These are phyloP conservation scores for Troglohyphantes excavatus DNA, from an alignment of 2,888 invertebrate species.

Conservation along the genomic window DNA sequence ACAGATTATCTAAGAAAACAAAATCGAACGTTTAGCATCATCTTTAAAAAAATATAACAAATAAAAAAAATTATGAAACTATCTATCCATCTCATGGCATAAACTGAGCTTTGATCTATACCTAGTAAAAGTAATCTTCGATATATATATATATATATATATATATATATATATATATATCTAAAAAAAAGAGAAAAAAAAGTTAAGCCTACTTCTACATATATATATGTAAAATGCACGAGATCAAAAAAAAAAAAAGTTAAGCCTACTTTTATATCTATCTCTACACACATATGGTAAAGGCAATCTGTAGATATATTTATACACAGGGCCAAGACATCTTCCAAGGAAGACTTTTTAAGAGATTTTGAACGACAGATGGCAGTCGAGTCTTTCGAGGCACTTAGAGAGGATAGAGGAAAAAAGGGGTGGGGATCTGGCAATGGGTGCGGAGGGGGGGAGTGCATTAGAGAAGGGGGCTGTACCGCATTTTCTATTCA, in stretches of 20 bases:
- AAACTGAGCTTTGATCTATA: background rate
- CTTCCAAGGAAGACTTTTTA: slow-evolving; percentile 11
- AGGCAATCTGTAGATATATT: background rate
- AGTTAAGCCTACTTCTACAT: too few species aligned
- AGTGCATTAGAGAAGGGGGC: slow-evolving; percentile 61
- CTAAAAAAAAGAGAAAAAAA: too few species aligned
- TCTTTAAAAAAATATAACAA: slow-evolving; percentile 66
- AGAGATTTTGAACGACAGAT: slow-evolving; percentile 63
- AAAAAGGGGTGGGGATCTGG: slow-evolving; percentile 10
- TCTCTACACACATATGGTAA: background rate
- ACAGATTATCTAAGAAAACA: slow-evolving; percentile 56
- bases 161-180: too few species aligned
- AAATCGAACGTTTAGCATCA: slow-evolving; percentile 60
- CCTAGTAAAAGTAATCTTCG: background rate
- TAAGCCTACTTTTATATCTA: background rate
- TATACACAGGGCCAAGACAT: background rate
- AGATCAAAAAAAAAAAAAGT: too few species aligned
- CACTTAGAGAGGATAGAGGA: slow-evolving; percentile 42
- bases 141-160: too few species aligned
- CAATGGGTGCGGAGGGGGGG: background rate
- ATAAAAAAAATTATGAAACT: slow-evolving; percentile 7
- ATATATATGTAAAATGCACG: too few species aligned
- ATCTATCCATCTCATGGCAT: background rate
- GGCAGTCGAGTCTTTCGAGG: slow-evolving; percentile 43
- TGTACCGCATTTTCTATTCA: slow-evolving; percentile 75